A percentile compares a stretch with the other conserved stretches of the same genome.
Evolutionary conservation across 2,888 invertebrate species (phyloP).

Genomic region (Cotesia congregata): DNA sequence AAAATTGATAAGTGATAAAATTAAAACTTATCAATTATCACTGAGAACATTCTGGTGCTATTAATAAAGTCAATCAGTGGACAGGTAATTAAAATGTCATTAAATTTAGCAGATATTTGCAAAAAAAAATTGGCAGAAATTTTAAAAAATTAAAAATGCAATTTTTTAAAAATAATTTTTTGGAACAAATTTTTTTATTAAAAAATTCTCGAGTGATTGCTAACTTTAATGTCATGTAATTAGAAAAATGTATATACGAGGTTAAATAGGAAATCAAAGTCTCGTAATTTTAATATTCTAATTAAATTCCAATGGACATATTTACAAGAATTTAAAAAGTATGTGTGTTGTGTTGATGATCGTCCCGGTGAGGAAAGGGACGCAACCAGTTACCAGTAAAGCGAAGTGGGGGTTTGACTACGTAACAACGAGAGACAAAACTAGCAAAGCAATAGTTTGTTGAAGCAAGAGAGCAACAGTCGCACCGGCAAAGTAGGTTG

Average conservation of each 20-base stretch:
- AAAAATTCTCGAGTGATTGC: too few species aligned
- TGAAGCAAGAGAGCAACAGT: slow-evolving; percentile 33
- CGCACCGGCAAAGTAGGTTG: slow-evolving; percentile 52
- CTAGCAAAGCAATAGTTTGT: background rate
- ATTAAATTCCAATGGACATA: slow-evolving; percentile 32
- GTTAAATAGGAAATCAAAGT: background rate
- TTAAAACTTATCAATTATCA: background rate
- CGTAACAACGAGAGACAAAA: background rate
- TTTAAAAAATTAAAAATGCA: too few species aligned
- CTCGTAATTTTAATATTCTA: slow-evolving; percentile 26
- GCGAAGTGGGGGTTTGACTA: slow-evolving; percentile 11
- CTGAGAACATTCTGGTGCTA: background rate
- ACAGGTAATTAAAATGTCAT: background rate
- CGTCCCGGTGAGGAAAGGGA: background rate
- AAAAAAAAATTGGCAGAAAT: too few species aligned
- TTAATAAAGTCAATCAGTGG: background rate
- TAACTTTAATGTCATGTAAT: background rate
- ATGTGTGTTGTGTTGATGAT: slow-evolving; percentile 20
- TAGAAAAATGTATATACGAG: background rate
- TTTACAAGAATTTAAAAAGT: background rate
- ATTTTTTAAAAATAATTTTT: too few species aligned
- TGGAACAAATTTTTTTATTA: too few species aligned
- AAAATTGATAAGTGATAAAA: background rate
- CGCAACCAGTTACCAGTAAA: background rate
- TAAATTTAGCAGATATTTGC: too few species aligned